Conservation (phyloP, 2,797 vertebrate species). For the Dromococcyx pavoninus region DNA sequence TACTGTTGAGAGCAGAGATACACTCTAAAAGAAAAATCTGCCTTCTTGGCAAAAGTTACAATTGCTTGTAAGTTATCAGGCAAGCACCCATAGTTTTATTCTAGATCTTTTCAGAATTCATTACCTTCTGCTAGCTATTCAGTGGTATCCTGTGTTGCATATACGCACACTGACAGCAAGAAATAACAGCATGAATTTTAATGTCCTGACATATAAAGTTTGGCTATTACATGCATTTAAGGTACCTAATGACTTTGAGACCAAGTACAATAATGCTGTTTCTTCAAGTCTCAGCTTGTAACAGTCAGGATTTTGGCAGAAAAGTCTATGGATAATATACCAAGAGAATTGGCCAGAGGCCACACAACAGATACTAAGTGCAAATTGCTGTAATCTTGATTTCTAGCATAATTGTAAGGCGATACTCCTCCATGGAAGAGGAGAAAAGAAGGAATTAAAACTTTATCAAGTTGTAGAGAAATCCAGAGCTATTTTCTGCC, state of each 20-base stretch:
- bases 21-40: background rate
- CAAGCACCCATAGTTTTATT: background rate
- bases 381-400: background rate
- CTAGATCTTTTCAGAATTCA: background rate
- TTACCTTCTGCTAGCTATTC: background rate
- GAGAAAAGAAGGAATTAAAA: rapidly evolving
- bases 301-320: background rate
- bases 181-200: background rate
- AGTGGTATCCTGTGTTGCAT: background rate
- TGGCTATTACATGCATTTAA: background rate
- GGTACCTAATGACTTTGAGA: background rate
- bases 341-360: background rate
- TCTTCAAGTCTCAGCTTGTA: background rate
- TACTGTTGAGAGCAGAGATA: background rate
- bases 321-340: background rate
- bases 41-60: background rate
- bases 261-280: background rate
- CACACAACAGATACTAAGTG: background rate
- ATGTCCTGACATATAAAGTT: background rate
- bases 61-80: background rate
- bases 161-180: background rate
- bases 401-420: background rate
- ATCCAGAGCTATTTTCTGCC: background rate
- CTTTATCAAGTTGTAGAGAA: background rate
- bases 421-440: background rate